phyloP scores from a whole-genome alignment of 2,113 vertebrate genomes.

The Rhadina sibilatrix region DNA sequence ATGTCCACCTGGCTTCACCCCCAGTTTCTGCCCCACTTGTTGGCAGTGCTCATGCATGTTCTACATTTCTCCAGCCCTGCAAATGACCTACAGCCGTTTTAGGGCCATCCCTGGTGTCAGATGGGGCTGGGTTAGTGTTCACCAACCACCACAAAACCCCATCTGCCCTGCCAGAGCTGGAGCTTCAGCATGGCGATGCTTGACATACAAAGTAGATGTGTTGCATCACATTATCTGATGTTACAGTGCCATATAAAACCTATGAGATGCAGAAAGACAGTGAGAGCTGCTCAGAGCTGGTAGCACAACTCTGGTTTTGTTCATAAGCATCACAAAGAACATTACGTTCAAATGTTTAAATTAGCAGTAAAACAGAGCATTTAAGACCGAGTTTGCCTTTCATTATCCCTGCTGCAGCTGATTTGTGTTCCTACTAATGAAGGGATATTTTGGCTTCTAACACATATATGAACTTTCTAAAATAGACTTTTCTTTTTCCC shows the following conservation, averaged over 20 bases:
- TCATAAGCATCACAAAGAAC: not conserved
- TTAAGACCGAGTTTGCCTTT: not conserved
- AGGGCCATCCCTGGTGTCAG: not conserved
- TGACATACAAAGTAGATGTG: not conserved
- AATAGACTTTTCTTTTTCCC: not conserved
- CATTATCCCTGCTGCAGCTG: not conserved
- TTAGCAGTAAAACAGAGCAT: not conserved
- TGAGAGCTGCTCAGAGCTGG: not conserved
- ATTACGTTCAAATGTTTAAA: not conserved
- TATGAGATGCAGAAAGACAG: not conserved
- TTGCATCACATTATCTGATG: not conserved
- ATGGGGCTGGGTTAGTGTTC: not conserved
- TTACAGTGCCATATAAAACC: not conserved
- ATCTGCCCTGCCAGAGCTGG: not conserved
- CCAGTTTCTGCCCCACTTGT: not conserved
- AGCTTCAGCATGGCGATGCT: not conserved
- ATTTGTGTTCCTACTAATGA: not conserved
- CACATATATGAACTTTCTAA: not conserved
- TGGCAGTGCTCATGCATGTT: fast-evolving
- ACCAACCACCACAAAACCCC: not conserved
- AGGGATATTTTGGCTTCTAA: not conserved
- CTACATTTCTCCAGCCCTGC: not conserved
- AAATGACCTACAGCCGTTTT: not conserved
- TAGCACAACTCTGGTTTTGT: not conserved
- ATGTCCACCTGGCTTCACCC: not conserved